A percentile compares a stretch with the other conserved stretches of the same genome.
Conservation (phyloP, 1,140 invertebrate species). For the Caenorhabditis elegans region WBcel235 BX284602.5:9827501-9828000, state of each 20-base stretch:
- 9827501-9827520: too few species aligned
- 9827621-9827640: constrained; percentile 70
- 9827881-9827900: constrained; percentile 54
- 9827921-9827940: neutral
- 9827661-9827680: too few species aligned
- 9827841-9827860: too few species aligned
- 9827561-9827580: constrained; percentile 69
- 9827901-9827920: constrained; percentile 44
- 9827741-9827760: neutral
- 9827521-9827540: too few species aligned
- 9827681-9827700: too few species aligned
- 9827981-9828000: neutral
- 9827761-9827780: neutral
- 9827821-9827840: too few species aligned
- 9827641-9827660: constrained; percentile 69
- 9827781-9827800: constrained; percentile 23
- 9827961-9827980: neutral
- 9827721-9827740: constrained; percentile 48
- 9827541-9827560: constrained; percentile 6
- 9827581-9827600: constrained; percentile 71
- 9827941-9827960: neutral
- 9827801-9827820: constrained; percentile 50
- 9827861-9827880: constrained; percentile 47
- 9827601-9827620: constrained; percentile 70
- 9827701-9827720: constrained; percentile 59